These are phyloP conservation scores for Charadrius vociferus DNA, from an alignment of 2,113 vertebrate species.

Conservation along the genomic window DNA sequence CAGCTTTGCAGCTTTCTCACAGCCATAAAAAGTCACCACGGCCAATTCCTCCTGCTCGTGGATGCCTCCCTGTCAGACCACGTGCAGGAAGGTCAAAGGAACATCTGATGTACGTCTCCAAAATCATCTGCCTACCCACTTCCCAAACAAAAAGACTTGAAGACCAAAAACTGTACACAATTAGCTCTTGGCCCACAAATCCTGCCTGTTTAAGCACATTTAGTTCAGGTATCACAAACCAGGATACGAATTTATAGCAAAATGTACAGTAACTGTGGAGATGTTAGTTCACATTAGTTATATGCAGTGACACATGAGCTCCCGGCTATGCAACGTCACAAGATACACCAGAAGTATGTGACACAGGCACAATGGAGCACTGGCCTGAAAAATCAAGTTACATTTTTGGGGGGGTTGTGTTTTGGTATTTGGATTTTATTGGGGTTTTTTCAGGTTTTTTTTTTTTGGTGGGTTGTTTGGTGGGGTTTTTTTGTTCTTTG, in stretches of 20 bases:
- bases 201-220: background rate
- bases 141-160: background rate
- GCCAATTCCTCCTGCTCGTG: accelerated
- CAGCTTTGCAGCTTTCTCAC: background rate
- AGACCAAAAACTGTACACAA: background rate
- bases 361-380: background rate
- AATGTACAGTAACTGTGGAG: no score
- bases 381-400: background rate
- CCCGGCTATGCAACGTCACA: background rate
- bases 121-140: background rate
- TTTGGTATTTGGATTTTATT: background rate
- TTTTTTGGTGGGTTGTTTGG: background rate
- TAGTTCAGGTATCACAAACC: background rate
- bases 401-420: background rate
- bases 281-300: background rate
- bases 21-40: background rate
- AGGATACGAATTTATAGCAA: background rate
- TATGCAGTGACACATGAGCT: background rate
- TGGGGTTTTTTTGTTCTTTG: background rate
- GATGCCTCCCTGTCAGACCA: background rate
- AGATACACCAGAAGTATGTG: background rate
- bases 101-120: background rate
- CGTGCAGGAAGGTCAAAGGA: accelerated
- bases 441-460: background rate
- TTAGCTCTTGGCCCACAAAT: background rate